A percentile compares a stretch with the other conserved stretches of the same genome.
phyloP scores from a whole-genome alignment of 2,888 invertebrate genomes.

The Hypolimnas misippus region DNA sequence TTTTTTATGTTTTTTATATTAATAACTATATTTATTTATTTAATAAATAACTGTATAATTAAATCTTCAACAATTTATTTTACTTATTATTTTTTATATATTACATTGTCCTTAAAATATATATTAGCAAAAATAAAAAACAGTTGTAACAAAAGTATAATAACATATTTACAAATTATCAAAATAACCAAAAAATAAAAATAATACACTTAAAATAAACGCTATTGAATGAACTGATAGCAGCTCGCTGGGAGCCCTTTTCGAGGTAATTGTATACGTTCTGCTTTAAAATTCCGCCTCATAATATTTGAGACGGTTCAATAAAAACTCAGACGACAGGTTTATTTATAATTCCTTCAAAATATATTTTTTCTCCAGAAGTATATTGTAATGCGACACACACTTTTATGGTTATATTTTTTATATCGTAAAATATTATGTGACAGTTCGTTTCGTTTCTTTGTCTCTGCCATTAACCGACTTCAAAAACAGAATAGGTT shows the following conservation, averaged over 20 bases:
- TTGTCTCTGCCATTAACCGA: not conserved
- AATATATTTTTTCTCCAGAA: not conserved
- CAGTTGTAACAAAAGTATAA: not conserved
- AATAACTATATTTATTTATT: too few relatives aligned
- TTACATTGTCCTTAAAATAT: too few relatives aligned
- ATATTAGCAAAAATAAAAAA: too few relatives aligned
- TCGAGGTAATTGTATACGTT: not conserved
- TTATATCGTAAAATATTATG: not conserved
- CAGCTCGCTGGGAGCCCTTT: not conserved
- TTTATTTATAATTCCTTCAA: conserved; percentile 2
- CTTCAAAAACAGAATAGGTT: not conserved
- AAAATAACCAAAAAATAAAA: not conserved
- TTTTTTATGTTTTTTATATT: too few relatives aligned
- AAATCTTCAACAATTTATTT: too few relatives aligned
- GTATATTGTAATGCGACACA: not conserved
- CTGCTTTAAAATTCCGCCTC: not conserved
- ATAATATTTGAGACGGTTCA: conserved; percentile 1
- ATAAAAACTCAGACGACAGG: conserved; percentile 8
- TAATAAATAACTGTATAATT: too few relatives aligned
- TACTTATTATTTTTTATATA: too few relatives aligned
- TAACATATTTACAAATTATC: not conserved
- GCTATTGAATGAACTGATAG: not conserved
- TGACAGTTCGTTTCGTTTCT: not conserved
- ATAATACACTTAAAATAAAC: not conserved
- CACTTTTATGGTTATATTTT: conserved; percentile 5